These are phyloP conservation scores for Chelon labrosus DNA, from an alignment of 2,797 vertebrate genomes.

Conservation along the genomic window DNA sequence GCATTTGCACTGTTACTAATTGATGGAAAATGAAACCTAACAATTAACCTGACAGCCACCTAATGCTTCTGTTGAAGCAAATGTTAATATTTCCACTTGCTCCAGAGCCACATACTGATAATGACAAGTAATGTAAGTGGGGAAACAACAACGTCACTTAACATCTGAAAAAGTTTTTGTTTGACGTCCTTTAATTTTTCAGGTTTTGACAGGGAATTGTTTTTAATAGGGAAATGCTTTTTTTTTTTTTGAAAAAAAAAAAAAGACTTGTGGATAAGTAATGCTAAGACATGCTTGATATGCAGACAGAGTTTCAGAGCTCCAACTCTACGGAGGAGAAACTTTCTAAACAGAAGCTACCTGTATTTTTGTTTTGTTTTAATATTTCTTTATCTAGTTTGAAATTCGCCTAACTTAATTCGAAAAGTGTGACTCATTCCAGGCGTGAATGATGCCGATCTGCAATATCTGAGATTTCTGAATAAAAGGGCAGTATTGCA, in stretches of 20 bases:
- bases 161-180: not conserved
- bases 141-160: not conserved
- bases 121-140: not conserved
- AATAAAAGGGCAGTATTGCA: not conserved
- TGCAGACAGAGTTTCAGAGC: too few relatives aligned
- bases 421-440: constrained; percentile 1
- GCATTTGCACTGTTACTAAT: not conserved
- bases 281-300: not conserved
- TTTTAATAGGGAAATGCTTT: not conserved
- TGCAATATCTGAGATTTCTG: constrained; percentile 4
- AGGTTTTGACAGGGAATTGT: not conserved
- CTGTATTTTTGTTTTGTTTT: not conserved
- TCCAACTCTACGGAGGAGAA: not conserved
- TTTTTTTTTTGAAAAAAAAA: too few relatives aligned
- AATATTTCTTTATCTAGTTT: constrained; percentile 3
- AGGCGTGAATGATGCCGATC: constrained; percentile 1
- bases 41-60: too few relatives aligned
- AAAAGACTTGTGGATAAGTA: not conserved
- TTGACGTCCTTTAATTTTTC: not conserved
- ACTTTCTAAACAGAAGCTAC: not conserved
- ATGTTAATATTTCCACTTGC: not conserved
- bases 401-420: not conserved
- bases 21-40: not conserved
- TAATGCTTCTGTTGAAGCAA: not conserved
- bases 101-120: not conserved